Evolutionary conservation across 1,140 invertebrate genomes (phyloP).

Genomic region (Musca vetustissima): DNA sequence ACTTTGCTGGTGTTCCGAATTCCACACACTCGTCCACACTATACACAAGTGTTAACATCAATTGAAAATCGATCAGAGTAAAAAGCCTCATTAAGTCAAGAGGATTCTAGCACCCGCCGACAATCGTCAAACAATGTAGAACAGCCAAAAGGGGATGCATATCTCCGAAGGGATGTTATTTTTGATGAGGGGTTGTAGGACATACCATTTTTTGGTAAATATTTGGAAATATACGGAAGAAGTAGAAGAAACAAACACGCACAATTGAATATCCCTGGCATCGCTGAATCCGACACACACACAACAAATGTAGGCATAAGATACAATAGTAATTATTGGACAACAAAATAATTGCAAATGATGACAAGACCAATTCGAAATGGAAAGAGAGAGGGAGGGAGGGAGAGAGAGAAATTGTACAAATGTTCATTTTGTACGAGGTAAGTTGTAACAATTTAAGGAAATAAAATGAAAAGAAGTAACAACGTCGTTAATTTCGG

Average conservation of each 20-base stretch:
- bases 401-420: neutral
- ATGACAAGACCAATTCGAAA: conserved; percentile 26
- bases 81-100: conserved; percentile 54
- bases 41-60: conserved; percentile 45
- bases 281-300: too few species aligned
- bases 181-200: too few species aligned
- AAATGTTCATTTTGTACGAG: too few species aligned
- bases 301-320: conserved; percentile 55
- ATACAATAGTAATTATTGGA: conserved; percentile 56
- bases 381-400: neutral
- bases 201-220: too few species aligned
- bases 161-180: too few species aligned
- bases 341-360: conserved; percentile 55
- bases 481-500: too few species aligned
- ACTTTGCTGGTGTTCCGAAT: neutral
- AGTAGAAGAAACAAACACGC: too few species aligned
- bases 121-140: neutral
- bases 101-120: conserved; percentile 34
- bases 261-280: too few species aligned
- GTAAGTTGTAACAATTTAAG: too few species aligned
- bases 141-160: too few species aligned
- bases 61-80: conserved; percentile 54
- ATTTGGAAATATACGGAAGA: too few species aligned
- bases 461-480: too few species aligned
- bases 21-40: conserved; percentile 36